A percentile compares a stretch with the other conserved stretches of the same genome.
phyloP scores from a whole-genome alignment of 2,888 invertebrate genomes.

The Athalia circularis region DNA sequence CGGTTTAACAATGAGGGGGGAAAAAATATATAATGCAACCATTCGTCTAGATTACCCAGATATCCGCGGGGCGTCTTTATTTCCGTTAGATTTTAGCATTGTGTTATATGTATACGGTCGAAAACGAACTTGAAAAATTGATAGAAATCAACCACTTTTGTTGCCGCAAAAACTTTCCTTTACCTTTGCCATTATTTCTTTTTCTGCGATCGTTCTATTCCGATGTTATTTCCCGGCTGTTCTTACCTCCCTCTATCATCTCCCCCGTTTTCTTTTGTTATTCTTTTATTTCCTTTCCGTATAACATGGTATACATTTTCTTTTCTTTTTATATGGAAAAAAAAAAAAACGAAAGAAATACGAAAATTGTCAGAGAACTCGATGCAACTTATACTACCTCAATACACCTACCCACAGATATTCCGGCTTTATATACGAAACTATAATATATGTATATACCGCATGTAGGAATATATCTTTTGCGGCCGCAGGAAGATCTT shows the following conservation, averaged over 20 bases:
- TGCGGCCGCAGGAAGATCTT: conserved; percentile 33
- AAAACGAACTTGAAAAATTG: conserved; percentile 20
- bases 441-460: background rate
- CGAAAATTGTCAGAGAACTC: no score
- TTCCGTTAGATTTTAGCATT: conserved; percentile 58
- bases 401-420: no score
- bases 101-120: background rate
- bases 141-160: conserved; percentile 45
- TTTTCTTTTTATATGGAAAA: background rate
- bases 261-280: conserved; percentile 12
- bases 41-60: conserved; percentile 66
- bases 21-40: conserved; percentile 59
- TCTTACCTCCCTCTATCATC: background rate
- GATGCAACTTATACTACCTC: no score
- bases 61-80: conserved; percentile 62
- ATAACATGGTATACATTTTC: background rate
- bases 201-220: background rate
- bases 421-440: background rate
- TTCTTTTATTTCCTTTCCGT: background rate
- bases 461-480: conserved; percentile 12
- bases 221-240: background rate
- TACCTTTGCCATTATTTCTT: background rate
- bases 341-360: no score
- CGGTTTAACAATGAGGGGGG: conserved; percentile 48
- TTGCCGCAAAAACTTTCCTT: conserved; percentile 44